Percentiles rank a stretch among this genome's conserved stretches.
phyloP scores from a whole-genome alignment of 2,888 invertebrate genomes.

The Ochropleura plecta region DNA sequence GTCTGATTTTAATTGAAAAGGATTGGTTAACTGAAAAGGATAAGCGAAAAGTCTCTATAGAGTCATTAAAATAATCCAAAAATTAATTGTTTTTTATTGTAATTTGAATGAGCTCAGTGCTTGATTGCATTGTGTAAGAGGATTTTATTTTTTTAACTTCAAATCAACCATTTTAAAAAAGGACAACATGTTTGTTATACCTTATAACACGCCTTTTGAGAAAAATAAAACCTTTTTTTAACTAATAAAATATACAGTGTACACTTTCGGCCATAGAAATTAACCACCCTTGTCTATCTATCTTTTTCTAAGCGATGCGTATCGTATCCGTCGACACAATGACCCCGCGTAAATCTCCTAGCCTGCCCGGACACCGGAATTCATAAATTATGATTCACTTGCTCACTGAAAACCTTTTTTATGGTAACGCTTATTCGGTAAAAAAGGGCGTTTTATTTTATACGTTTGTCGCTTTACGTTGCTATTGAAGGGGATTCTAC shows the following conservation, averaged over 20 bases:
- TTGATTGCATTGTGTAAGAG: background rate
- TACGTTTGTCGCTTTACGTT: constrained; percentile 82
- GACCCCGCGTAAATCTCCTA: constrained; percentile 89
- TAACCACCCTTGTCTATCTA: constrained; percentile 53
- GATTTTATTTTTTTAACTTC: background rate
- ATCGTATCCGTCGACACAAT: constrained; percentile 85
- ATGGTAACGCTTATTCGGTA: constrained; percentile 89
- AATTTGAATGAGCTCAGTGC: background rate
- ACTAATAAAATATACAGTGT: constrained; percentile 8
- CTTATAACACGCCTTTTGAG: background rate
- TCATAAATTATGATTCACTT: constrained; percentile 91
- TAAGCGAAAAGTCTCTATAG: background rate
- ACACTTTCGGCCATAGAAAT: constrained; percentile 46
- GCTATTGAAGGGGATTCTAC: constrained; percentile 70
- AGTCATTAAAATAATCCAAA: background rate
- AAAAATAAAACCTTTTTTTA: background rate
- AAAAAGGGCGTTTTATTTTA: constrained; percentile 87
- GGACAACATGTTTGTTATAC: background rate
- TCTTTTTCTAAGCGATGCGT: constrained; percentile 71
- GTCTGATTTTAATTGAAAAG: background rate
- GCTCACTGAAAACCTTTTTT: constrained; percentile 91
- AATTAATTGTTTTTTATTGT: background rate
- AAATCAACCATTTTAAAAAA: no score
- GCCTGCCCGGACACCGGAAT: constrained; percentile 86
- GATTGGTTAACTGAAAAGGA: no score